phyloP scores from a whole-genome alignment of 2,113 vertebrate species.

The cattle (Bos taurus) region DNA sequence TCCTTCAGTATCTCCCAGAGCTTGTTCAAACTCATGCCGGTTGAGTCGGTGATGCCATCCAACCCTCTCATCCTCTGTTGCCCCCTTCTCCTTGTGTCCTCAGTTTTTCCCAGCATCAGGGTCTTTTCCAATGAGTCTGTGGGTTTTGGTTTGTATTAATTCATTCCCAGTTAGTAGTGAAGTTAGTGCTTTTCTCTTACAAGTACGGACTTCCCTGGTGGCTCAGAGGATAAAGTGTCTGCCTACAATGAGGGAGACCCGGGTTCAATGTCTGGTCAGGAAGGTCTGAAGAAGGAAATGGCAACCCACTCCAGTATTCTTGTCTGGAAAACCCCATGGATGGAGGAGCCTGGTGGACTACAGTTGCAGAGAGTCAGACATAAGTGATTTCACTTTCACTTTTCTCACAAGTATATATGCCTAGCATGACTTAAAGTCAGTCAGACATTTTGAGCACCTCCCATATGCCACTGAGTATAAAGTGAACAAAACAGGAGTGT shows the following conservation, averaged over 20 bases:
- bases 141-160: background rate
- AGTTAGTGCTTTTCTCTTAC: background rate
- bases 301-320: background rate
- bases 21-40: background rate
- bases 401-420: background rate
- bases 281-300: background rate
- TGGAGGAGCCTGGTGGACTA: background rate
- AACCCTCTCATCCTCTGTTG: background rate
- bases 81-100: background rate
- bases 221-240: background rate
- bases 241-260: background rate
- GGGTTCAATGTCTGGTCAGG: background rate
- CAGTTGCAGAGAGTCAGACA: background rate
- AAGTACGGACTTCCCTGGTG: background rate
- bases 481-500: rapidly evolving
- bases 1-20: background rate
- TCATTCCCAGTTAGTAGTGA: background rate
- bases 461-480: rapidly evolving
- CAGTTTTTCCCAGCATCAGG: background rate
- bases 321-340: background rate
- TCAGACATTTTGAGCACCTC: too few relatives aligned
- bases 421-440: rapidly evolving
- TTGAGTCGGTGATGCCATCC: background rate
- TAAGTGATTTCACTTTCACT: background rate
- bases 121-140: background rate